Evolutionary conservation across 2,888 invertebrate genomes (phyloP).

Genomic region (Allygus modestus): DNA sequence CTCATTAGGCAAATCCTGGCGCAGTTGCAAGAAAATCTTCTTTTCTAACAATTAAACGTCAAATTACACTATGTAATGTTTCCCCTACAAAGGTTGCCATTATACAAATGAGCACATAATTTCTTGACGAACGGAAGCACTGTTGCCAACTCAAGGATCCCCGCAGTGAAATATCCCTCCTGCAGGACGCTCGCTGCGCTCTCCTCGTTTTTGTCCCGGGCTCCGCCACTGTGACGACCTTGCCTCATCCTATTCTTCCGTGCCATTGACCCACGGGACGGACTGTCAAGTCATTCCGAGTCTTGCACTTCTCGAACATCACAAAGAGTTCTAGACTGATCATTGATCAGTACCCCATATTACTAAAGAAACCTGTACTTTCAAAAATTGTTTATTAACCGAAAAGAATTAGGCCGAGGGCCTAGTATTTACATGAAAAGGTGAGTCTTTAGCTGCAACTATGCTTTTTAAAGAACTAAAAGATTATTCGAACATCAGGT

Average conservation of each 20-base stretch:
- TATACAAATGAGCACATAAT: constrained; percentile 30
- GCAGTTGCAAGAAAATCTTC: neutral
- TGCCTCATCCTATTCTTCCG: constrained; percentile 38
- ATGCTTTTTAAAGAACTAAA: too few relatives aligned
- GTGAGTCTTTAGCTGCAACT: too few relatives aligned
- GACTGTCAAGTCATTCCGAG: constrained; percentile 1
- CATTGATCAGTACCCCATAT: too few relatives aligned
- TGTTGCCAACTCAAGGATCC: constrained; percentile 8
- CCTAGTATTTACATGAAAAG: too few relatives aligned
- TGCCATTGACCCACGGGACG: constrained; percentile 46
- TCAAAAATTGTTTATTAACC: too few relatives aligned
- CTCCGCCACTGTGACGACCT: constrained; percentile 49
- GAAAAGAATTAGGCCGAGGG: too few relatives aligned
- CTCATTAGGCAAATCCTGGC: constrained; percentile 1
- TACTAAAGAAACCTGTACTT: too few relatives aligned
- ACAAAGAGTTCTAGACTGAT: too few relatives aligned
- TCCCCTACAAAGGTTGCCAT: constrained; percentile 6
- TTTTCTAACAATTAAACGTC: neutral
- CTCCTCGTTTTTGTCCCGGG: neutral
- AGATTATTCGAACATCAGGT: too few relatives aligned
- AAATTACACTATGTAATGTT: constrained; percentile 6
- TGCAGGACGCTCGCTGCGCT: neutral
- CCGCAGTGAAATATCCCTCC: constrained; percentile 20
- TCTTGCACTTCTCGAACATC: neutral
- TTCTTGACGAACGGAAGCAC: constrained; percentile 16